Conservation (phyloP, 1,140 invertebrate genomes). For the Battus philenor region DNA sequence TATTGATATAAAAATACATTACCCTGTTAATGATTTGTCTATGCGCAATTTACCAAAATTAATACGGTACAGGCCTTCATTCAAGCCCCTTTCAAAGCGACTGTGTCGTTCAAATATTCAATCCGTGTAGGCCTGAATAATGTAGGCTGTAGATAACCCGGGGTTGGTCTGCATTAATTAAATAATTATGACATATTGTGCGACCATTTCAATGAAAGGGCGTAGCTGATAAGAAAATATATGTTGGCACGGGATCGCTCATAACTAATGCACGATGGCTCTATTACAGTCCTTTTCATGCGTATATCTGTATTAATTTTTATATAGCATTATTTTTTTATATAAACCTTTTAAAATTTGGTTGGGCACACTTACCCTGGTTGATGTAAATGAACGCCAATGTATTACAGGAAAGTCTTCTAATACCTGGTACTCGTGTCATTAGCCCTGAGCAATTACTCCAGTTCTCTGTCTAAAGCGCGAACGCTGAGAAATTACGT, state of each 20-base stretch:
- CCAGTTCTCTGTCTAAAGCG: no score
- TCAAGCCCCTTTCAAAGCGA: slow-evolving; percentile 7
- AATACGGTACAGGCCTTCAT: slow-evolving; percentile 2
- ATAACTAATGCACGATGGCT: slow-evolving; percentile 11
- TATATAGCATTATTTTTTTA: no score
- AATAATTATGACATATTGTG: slow-evolving; percentile 74
- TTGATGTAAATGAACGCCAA: no score
- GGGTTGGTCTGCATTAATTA: slow-evolving; percentile 58
- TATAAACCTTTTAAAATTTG: no score
- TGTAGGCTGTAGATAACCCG: slow-evolving; percentile 51
- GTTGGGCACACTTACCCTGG: no score
- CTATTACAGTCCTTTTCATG: slow-evolving; percentile 9
- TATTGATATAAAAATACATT: no score
- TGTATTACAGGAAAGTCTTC: no score
- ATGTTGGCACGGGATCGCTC: slow-evolving; percentile 24
- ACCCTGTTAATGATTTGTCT: not conserved
- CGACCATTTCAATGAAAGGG: slow-evolving; percentile 62
- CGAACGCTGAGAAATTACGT: no score
- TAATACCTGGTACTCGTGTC: no score
- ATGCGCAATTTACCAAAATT: slow-evolving; percentile 10
- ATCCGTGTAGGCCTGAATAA: slow-evolving; percentile 54
- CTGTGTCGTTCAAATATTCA: slow-evolving; percentile 35
- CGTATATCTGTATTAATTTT: no score
- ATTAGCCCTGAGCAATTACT: no score
- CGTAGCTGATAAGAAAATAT: slow-evolving; percentile 55